These are phyloP conservation scores for Bellardia bayeri DNA, from an alignment of 2,888 invertebrate species.

Conservation along the genomic window DNA sequence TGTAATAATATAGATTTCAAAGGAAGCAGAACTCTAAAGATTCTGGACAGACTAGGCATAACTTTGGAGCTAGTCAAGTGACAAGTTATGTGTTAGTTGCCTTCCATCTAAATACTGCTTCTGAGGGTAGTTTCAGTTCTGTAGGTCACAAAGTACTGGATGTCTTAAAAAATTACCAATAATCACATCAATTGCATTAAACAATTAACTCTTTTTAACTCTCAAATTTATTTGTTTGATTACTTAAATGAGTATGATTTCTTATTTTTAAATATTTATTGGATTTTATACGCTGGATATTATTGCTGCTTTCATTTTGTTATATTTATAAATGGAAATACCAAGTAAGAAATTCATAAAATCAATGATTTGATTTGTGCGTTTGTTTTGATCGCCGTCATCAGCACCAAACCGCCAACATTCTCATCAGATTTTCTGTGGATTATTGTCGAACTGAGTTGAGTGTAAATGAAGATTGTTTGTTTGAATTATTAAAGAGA, in stretches of 20 bases:
- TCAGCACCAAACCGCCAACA: neutral
- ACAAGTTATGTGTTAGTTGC: no score
- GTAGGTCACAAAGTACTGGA: no score
- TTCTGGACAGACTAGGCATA: no score
- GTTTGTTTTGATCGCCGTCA: constrained; percentile 49
- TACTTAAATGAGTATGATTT: constrained; percentile 48
- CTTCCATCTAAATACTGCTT: no score
- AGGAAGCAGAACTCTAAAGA: no score
- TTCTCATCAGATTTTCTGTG: constrained; percentile 23
- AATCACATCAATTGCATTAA: neutral
- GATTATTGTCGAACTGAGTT: constrained; percentile 40
- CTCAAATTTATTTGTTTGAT: constrained; percentile 5
- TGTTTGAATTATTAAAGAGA: constrained; percentile 49
- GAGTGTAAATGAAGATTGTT: constrained; percentile 53
- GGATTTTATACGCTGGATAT: constrained; percentile 16
- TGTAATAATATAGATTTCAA: no score
- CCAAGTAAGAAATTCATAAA: neutral
- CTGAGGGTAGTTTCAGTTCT: no score
- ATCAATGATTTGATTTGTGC: constrained; percentile 54
- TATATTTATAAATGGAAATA: constrained; percentile 31
- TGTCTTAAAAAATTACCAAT: no score
- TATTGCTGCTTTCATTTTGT: constrained; percentile 15
- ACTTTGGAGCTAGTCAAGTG: no score
- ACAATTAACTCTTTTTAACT: neutral
- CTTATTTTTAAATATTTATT: constrained; percentile 35